phyloP scores from a whole-genome alignment of 2,797 vertebrate species.

The Tolypeutes matacus region DNA sequence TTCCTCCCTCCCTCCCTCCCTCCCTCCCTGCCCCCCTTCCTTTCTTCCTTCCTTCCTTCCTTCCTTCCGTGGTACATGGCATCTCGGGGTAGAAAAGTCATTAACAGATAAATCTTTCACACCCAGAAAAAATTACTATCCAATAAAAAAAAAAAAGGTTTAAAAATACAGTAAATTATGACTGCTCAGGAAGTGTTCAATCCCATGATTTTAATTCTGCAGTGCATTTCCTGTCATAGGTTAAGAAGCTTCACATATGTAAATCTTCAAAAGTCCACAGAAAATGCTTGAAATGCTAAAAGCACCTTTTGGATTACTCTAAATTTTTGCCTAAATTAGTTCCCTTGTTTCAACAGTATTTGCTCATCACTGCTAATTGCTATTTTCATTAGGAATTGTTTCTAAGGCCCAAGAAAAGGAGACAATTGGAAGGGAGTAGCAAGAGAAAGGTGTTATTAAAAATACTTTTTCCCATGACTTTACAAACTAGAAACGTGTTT shows the following conservation, averaged over 20 bases:
- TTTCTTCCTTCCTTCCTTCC: too few species aligned
- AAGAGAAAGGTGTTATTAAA: slow-evolving; percentile 8
- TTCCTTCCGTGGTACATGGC: background rate
- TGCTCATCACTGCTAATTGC: background rate
- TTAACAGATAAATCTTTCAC: background rate
- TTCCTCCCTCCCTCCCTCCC: too few species aligned
- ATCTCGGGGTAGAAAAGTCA: background rate
- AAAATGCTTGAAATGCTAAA: background rate
- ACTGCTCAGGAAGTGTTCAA: background rate
- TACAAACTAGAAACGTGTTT: background rate
- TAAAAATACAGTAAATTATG: slow-evolving; percentile 1
- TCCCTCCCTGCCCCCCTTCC: too few species aligned
- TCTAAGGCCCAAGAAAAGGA: slow-evolving; percentile 29
- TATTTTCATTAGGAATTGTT: background rate
- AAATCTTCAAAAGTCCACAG: background rate
- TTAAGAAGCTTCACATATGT: background rate
- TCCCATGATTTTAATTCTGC: background rate
- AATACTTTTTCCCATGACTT: slow-evolving; percentile 6
- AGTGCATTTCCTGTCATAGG: background rate
- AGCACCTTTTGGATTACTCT: background rate
- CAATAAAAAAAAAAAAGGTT: background rate
- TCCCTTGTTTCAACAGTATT: background rate
- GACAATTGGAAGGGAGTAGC: background rate
- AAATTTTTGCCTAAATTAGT: background rate
- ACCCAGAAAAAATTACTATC: background rate